Percentiles rank a stretch among this genome's conserved stretches.
Evolutionary conservation across 1,140 invertebrate species (phyloP).

Genomic region (Globodera ellingtonae): DNA sequence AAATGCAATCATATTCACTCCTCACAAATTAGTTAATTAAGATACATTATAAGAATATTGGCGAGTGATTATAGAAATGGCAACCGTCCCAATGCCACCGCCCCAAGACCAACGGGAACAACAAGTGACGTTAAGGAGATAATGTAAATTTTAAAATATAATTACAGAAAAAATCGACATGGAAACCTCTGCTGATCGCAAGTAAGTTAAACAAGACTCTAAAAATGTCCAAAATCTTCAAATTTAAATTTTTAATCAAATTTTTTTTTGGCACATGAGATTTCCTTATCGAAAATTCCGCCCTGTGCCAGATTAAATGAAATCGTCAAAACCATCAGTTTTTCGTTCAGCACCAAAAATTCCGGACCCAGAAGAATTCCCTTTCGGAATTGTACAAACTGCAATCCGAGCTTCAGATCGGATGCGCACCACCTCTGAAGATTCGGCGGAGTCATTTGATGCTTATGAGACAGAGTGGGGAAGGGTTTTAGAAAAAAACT

Average conservation of each 20-base stretch:
- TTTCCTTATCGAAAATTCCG: neutral
- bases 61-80: neutral
- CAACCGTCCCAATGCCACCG: neutral
- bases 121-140: neutral
- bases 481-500: neutral
- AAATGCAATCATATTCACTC: too few species aligned
- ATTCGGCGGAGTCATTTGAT: slow-evolving; percentile 24
- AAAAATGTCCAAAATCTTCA: neutral
- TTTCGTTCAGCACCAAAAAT: slow-evolving; percentile 4
- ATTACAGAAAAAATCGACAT: neutral
- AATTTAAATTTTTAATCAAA: neutral
- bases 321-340: neutral
- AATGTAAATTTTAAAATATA: neutral
- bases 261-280: neutral
- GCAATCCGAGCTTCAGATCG: slow-evolving; percentile 20
- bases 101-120: neutral
- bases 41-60: neutral
- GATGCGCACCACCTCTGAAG: slow-evolving; percentile 21
- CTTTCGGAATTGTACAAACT: slow-evolving; percentile 8
- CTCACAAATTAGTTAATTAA: too few species aligned
- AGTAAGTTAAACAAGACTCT: neutral
- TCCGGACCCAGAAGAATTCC: slow-evolving; percentile 9
- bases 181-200: neutral
- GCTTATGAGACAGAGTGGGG: slow-evolving; percentile 13
- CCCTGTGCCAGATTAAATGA: neutral